Evolutionary conservation across 2,797 vertebrate genomes (phyloP).

Genomic region (Meriones psammophilus): DNA sequence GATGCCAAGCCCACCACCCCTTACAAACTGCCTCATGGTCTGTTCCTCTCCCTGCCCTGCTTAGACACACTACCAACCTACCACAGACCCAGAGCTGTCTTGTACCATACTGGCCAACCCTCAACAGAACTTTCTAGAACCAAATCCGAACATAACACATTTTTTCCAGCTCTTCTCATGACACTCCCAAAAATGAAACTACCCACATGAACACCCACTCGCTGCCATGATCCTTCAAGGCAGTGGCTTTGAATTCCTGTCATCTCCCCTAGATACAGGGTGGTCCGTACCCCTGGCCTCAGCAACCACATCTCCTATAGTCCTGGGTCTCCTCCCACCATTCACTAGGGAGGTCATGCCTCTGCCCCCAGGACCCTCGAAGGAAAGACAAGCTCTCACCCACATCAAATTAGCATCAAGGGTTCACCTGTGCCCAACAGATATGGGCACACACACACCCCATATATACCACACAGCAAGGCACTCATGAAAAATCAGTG

Average conservation of each 20-base stretch:
- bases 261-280: not conserved
- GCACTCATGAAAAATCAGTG: not conserved
- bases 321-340: not conserved
- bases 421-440: not conserved
- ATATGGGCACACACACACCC: not conserved
- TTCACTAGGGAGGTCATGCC: too few relatives aligned
- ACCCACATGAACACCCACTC: not conserved
- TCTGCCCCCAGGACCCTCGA: not conserved
- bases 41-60: accelerated
- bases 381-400: not conserved
- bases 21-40: not conserved
- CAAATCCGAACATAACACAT: not conserved
- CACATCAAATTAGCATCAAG: not conserved
- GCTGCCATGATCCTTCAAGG: not conserved
- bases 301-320: too few relatives aligned
- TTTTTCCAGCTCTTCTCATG: not conserved
- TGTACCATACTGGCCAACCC: too few relatives aligned
- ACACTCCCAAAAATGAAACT: not conserved
- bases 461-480: accelerated
- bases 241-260: not conserved
- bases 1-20: not conserved
- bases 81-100: not conserved
- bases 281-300: not conserved
- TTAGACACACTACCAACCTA: not conserved
- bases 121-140: not conserved